phyloP scores from a whole-genome alignment of 2,113 vertebrate species.

The Lasiurus cinereus region DNA sequence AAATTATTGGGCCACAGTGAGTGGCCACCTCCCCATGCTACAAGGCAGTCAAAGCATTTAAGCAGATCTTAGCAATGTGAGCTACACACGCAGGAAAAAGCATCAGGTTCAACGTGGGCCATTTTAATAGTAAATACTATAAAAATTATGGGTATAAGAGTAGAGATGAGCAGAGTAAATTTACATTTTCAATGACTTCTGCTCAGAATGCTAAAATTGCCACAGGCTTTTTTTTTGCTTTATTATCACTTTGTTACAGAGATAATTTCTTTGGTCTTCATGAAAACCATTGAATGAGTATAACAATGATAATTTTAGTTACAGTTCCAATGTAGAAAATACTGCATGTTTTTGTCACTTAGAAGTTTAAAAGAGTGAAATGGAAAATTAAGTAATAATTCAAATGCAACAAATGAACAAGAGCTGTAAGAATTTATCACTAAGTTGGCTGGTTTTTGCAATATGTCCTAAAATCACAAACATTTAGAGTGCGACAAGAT shows the following conservation, averaged over 20 bases:
- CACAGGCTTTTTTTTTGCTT: not conserved
- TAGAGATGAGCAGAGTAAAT: not conserved
- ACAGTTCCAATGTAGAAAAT: not conserved
- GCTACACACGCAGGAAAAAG: not conserved
- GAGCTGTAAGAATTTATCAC: not conserved
- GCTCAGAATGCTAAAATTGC: not conserved
- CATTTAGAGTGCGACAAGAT: not conserved
- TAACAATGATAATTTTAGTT: not conserved
- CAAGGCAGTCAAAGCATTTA: not conserved
- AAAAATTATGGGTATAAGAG: not conserved
- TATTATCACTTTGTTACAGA: not conserved
- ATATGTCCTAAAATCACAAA: not conserved
- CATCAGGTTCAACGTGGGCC: not conserved
- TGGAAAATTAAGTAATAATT: not conserved
- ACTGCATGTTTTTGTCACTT: not conserved
- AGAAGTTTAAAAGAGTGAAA: not conserved
- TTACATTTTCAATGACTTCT: not conserved
- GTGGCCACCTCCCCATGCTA: not conserved
- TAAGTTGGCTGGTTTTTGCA: not conserved
- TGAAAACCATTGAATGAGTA: not conserved
- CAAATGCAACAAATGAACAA: not conserved
- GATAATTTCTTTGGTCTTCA: not conserved
- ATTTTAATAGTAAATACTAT: slow-evolving; percentile 1
- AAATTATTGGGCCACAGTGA: not conserved
- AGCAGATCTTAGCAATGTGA: not conserved